These are phyloP conservation scores for Chrysopilus asiliformis DNA, from an alignment of 2,888 invertebrate species.

Conservation along the genomic window DNA sequence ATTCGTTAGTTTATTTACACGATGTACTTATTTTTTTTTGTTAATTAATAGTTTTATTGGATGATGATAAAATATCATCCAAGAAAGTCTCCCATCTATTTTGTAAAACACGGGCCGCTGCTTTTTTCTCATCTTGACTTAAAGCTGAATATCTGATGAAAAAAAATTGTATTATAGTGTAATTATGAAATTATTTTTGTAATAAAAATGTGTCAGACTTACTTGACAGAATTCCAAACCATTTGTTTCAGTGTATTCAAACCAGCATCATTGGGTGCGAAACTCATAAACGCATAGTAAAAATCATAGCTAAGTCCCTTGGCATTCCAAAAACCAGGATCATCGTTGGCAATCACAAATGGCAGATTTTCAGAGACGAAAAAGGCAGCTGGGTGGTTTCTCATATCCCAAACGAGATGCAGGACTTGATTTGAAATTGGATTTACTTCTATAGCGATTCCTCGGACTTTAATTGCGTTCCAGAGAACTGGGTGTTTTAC, in stretches of 20 bases:
- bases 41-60: too few species aligned
- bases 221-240: slow-evolving; percentile 46
- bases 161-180: not conserved
- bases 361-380: slow-evolving; percentile 45
- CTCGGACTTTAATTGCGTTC: slow-evolving; percentile 26
- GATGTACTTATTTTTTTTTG: too few species aligned
- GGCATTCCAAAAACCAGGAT: slow-evolving; percentile 50
- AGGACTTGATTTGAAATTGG: slow-evolving; percentile 38
- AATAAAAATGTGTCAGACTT: slow-evolving; percentile 13
- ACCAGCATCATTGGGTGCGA: slow-evolving; percentile 44
- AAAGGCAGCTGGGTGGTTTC: slow-evolving; percentile 48
- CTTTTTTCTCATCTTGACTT: not conserved
- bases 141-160: not conserved
- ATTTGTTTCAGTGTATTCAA: slow-evolving; percentile 46
- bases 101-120: not conserved
- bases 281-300: slow-evolving; percentile 51
- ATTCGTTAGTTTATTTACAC: too few species aligned
- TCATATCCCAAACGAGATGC: slow-evolving; percentile 42
- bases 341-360: slow-evolving; percentile 49
- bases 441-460: slow-evolving; percentile 31
- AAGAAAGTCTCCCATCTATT: not conserved
- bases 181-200: not conserved
- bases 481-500: slow-evolving; percentile 32
- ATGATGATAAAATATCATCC: slow-evolving; percentile 1
- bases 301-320: slow-evolving; percentile 50